A percentile compares a stretch with the other conserved stretches of the same genome.
Conservation (phyloP, 2,888 invertebrate genomes). For the Tetragnatha montana region DNA sequence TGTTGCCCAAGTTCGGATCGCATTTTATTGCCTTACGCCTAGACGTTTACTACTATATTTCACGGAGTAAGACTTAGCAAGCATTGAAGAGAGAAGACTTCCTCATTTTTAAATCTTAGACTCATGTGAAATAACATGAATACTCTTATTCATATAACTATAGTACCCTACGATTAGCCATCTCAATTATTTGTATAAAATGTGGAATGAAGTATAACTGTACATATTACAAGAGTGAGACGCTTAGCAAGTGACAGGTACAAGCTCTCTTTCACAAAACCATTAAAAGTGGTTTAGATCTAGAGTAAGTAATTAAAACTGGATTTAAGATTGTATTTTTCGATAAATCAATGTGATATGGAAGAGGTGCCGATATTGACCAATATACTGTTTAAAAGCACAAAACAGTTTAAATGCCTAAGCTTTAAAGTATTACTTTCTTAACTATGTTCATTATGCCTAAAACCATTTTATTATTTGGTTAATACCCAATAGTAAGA, state of each 20-base stretch:
- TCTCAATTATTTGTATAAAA: conserved; percentile 59
- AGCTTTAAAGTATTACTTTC: not conserved
- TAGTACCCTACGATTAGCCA: conserved; percentile 49
- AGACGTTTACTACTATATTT: conserved; percentile 64
- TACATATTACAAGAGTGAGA: conserved; percentile 58
- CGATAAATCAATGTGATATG: conserved; percentile 68
- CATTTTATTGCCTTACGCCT: conserved; percentile 66
- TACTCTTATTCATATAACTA: conserved; percentile 48
- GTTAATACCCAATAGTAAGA: not conserved
- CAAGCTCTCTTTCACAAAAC: conserved; percentile 42
- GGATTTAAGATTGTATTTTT: conserved; percentile 66
- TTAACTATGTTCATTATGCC: not conserved
- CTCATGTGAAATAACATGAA: conserved; percentile 38
- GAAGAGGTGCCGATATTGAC: conserved; percentile 62
- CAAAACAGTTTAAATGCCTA: conserved; percentile 8
- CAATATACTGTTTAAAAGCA: conserved; percentile 47
- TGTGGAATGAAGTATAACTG: conserved; percentile 45
- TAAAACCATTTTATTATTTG: not conserved
- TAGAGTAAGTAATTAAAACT: conserved; percentile 39
- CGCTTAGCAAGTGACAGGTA: conserved; percentile 64
- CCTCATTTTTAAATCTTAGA: conserved; percentile 43
- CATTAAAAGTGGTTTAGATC: conserved; percentile 38
- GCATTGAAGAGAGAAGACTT: conserved; percentile 54
- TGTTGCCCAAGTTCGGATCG: conserved; percentile 55
- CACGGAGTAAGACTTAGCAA: conserved; percentile 64